Percentiles rank a stretch among this genome's conserved stretches.
Conservation (phyloP, 92 coral and sea anemone species). For the Isaurus tuberculatus region DNA sequence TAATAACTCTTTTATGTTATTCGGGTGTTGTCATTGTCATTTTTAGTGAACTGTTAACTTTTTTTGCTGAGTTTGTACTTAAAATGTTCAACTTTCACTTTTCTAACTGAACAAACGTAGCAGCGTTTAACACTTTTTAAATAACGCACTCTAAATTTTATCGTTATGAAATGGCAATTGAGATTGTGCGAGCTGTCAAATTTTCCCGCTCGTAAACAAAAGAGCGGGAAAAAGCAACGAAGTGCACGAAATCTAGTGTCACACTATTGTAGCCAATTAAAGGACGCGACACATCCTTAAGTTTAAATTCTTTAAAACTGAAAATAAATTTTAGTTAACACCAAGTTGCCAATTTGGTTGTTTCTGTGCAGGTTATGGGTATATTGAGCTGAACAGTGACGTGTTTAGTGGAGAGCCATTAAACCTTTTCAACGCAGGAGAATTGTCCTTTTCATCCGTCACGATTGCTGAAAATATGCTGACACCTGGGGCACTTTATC, state of each 20-base stretch:
- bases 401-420: slow-evolving; percentile 34
- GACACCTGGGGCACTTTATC: slow-evolving; percentile 56
- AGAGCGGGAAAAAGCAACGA: neutral
- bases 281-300: neutral
- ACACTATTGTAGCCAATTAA: neutral
- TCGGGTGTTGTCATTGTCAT: neutral
- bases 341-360: neutral
- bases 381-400: slow-evolving; percentile 26
- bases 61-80: neutral
- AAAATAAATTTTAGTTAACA: neutral
- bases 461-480: slow-evolving; percentile 41
- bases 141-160: too few relatives aligned
- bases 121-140: too few relatives aligned
- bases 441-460: slow-evolving; percentile 42
- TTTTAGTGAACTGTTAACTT: neutral
- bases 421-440: slow-evolving; percentile 34
- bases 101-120: too few relatives aligned
- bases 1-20: neutral
- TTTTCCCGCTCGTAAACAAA: neutral
- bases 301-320: too few relatives aligned
- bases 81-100: too few relatives aligned
- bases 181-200: neutral
- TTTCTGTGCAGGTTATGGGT: slow-evolving; percentile 10
- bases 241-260: neutral
- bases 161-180: too few relatives aligned